phyloP scores from a whole-genome alignment of 2,888 invertebrate genomes.

The Rhimphoctona megacephalus region DNA sequence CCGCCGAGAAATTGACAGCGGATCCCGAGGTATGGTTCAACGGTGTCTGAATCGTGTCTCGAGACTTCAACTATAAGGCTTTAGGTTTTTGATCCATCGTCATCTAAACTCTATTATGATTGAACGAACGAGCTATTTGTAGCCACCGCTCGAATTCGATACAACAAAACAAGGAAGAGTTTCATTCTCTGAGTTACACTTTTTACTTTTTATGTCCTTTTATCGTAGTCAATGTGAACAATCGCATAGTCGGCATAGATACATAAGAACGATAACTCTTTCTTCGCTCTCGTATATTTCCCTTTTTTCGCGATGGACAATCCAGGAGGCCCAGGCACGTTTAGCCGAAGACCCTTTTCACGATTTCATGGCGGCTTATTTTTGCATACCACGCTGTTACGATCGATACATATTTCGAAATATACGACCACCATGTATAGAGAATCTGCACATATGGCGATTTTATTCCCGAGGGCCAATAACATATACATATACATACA shows the following conservation, averaged over 20 bases:
- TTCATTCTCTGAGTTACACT: slow-evolving; percentile 16
- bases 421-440: slow-evolving; percentile 26
- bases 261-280: slow-evolving; percentile 54
- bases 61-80: slow-evolving; percentile 14
- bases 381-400: slow-evolving; percentile 46
- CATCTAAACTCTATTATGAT: slow-evolving; percentile 81
- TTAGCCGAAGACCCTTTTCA: slow-evolving; percentile 24
- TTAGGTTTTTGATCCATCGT: slow-evolving; percentile 67
- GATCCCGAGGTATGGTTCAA: slow-evolving; percentile 26
- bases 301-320: slow-evolving; percentile 24
- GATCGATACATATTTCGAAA: slow-evolving; percentile 57
- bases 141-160: slow-evolving; percentile 71
- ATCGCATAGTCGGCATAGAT: slow-evolving; percentile 48
- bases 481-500: neutral
- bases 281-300: slow-evolving; percentile 33
- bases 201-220: slow-evolving; percentile 27
- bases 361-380: slow-evolving; percentile 41
- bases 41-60: slow-evolving; percentile 23
- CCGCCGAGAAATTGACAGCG: slow-evolving; percentile 39
- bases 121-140: slow-evolving; percentile 82
- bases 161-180: slow-evolving; percentile 17
- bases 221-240: slow-evolving; percentile 22
- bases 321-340: slow-evolving; percentile 29
- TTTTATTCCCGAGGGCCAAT: slow-evolving; percentile 12
- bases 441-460: slow-evolving; percentile 51